phyloP scores from a whole-genome alignment of 2,113 vertebrate genomes.

The Carettochelys insculpta region DNA sequence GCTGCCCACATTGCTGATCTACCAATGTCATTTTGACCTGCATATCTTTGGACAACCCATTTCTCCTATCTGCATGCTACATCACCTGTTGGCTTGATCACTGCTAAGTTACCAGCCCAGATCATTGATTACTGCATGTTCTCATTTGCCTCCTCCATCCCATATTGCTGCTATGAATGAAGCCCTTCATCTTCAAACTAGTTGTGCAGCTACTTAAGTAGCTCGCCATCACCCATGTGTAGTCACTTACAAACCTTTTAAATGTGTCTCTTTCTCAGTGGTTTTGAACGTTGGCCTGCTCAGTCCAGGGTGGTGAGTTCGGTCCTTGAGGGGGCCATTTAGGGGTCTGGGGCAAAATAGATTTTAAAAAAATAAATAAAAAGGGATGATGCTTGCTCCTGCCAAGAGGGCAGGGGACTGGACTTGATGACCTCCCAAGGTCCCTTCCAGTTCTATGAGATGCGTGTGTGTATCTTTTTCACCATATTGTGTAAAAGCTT shows the following conservation, averaged over 20 bases:
- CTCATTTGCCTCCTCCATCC: neutral
- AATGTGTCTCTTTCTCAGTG: rapidly evolving
- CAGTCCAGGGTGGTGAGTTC: no score
- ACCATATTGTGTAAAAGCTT: neutral
- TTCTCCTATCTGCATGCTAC: neutral
- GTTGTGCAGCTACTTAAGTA: neutral
- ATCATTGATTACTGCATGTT: neutral
- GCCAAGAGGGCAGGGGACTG: no score
- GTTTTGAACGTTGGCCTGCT: no score
- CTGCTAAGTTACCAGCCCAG: rapidly evolving
- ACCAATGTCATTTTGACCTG: neutral
- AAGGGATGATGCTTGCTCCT: no score
- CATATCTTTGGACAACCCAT: neutral
- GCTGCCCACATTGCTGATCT: neutral
- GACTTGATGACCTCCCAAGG: no score
- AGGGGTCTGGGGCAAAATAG: no score
- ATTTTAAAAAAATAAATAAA: no score
- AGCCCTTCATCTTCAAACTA: neutral
- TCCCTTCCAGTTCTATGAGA: no score
- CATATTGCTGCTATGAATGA: rapidly evolving
- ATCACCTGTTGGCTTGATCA: neutral
- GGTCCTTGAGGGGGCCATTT: no score
- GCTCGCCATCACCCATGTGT: neutral
- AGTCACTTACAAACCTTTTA: neutral
- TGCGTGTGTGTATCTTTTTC: no score